Percentiles rank a stretch among this genome's conserved stretches.
Evolutionary conservation across 92 coral and sea anemone genomes (phyloP).

Genomic region (Epizoanthus fatuus): DNA sequence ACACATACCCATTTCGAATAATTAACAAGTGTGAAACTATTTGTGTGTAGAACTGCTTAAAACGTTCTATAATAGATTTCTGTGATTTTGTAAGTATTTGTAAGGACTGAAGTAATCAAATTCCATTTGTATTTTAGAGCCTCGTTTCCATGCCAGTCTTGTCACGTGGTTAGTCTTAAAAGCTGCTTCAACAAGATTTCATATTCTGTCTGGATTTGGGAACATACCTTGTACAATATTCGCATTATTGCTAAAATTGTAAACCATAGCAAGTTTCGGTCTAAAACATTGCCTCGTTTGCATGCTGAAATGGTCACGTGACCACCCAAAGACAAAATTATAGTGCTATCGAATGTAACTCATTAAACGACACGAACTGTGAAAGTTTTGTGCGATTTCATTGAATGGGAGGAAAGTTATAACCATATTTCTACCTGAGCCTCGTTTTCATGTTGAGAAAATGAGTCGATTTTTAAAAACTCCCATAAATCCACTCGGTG

Average conservation of each 20-base stretch:
- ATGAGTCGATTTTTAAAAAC: no score
- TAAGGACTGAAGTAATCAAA: neutral
- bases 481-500: no score
- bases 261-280: no score
- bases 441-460: no score
- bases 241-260: neutral
- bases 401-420: no score
- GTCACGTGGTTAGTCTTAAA: conserved; percentile 13
- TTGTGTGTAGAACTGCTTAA: conserved; percentile 11
- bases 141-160: conserved; percentile 16
- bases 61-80: conserved; percentile 11
- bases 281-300: no score
- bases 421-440: no score
- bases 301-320: no score
- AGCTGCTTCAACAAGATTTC: conserved; percentile 1
- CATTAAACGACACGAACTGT: no score
- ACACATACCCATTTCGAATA: neutral
- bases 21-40: conserved; percentile 15
- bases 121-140: neutral
- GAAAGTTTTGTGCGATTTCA: no score
- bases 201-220: conserved; percentile 6
- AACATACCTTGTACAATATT: neutral
- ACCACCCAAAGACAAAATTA: no score
- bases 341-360: no score
- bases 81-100: neutral